Evolutionary conservation across 2,888 invertebrate species (phyloP), one percentile per base, ranked within the genome.

Genomic region (Rotaria magnacalcarata): DNA sequence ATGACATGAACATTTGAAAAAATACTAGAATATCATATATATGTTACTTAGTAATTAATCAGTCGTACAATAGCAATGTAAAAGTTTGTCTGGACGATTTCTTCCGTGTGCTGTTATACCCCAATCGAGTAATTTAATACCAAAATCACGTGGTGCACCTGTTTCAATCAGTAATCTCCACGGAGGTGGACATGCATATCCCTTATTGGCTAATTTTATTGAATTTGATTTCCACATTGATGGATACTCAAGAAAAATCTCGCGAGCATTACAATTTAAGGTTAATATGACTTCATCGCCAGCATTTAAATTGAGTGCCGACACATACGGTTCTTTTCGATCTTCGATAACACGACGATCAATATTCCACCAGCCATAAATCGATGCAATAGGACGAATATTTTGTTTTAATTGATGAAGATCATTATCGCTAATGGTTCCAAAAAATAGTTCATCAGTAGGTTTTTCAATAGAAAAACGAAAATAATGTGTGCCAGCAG

Each of bases 221-320:
- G 67, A 67, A 7, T 67, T 67, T 19, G 34, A 34, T 67, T 67
- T 67, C 2, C 19, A 19, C 67, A 67, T 67, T 19, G 67, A 67
- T 34, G 67, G 67, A 67, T 67, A 67, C 24, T 67, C 67, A 34
- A 67, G 67, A 19, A 67, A 67, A 27, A 67, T 67, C 19, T 67
- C 67, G 34, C 34, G 34, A 19, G 67, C 67, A 41, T 19, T 6
- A 67, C 67, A 67, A 19, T 67, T 67, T 1, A 67, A 19, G 6
- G 34, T 67, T 6, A 67, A 19, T 34, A 67, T 19, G 4, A 67
- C 34, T 34, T 67, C 67, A 67, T 67, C 67, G 24, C 34, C 19
- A 67, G 19, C 7, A 34, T 19, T 19, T 27, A 67, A 34, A 34
- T 41, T 67, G 14, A 67, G 34, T 34, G 67, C 3, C 19, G 67